These are phyloP conservation scores for Polia nebulosa DNA, from an alignment of 2,888 invertebrate species.

Conservation along the genomic window DNA sequence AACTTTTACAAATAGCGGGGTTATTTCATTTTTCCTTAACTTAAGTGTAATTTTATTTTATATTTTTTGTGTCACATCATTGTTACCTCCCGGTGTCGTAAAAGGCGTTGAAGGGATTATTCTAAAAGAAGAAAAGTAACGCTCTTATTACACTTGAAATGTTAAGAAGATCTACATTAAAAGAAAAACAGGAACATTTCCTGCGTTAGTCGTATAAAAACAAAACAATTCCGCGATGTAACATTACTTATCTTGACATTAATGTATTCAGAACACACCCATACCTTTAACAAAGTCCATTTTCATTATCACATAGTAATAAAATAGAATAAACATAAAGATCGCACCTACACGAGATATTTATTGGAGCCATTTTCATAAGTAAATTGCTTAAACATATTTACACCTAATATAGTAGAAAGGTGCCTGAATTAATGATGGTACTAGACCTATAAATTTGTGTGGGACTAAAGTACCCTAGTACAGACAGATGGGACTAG, in stretches of 20 bases:
- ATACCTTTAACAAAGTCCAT: constrained; percentile 13
- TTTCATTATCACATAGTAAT: constrained; percentile 23
- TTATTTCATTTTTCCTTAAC: background rate
- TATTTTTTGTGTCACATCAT: too few relatives aligned
- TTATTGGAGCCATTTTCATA: constrained; percentile 26
- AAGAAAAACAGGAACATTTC: constrained; percentile 1
- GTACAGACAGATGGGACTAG: background rate
- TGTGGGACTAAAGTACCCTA: background rate
- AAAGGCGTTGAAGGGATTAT: background rate
- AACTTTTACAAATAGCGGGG: too few relatives aligned
- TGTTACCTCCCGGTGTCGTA: too few relatives aligned
- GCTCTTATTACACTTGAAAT: too few relatives aligned
- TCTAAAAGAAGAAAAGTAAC: background rate
- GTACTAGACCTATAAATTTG: constrained; percentile 7
- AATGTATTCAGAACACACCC: constrained; percentile 19
- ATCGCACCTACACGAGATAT: constrained; percentile 8
- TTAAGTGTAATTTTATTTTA: background rate
- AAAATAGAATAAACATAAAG: constrained; percentile 4
- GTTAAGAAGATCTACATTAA: background rate
- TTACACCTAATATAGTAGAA: constrained; percentile 3
- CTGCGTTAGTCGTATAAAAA: background rate
- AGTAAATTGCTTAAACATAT: constrained; percentile 10
- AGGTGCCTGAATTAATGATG: constrained; percentile 5
- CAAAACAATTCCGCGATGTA: background rate
- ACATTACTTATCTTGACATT: constrained; percentile 9